phyloP scores from a whole-genome alignment of 2,797 vertebrate genomes.

The Nannoperca australis region DNA sequence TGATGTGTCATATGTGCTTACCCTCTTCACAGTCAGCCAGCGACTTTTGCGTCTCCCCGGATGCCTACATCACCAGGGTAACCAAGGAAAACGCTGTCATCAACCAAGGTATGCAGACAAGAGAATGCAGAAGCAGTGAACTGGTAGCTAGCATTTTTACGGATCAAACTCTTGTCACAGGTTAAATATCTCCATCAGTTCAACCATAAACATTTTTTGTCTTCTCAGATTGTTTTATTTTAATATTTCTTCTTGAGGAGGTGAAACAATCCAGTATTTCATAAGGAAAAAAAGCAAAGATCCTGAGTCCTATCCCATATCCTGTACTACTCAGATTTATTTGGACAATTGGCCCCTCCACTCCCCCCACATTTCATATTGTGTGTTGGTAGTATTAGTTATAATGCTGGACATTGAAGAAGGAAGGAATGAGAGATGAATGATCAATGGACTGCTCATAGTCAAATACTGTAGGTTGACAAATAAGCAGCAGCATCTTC shows the following conservation, averaged over 20 bases:
- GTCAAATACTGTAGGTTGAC: neutral
- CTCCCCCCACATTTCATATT: neutral
- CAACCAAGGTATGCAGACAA: constrained; percentile 79
- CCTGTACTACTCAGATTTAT: neutral
- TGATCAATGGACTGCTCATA: neutral
- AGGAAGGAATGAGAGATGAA: neutral
- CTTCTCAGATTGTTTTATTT: neutral
- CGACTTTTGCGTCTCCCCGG: constrained; percentile 94
- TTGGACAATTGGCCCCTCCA: neutral
- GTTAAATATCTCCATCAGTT: neutral
- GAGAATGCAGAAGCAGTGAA: neutral
- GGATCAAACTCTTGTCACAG: neutral
- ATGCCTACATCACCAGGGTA: constrained; percentile 91
- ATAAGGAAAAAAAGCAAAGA: neutral
- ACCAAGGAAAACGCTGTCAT: constrained; percentile 88
- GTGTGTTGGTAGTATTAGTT: neutral
- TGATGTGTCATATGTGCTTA: constrained; percentile 55
- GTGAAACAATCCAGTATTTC: neutral
- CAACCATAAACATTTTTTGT: neutral
- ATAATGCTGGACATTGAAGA: neutral
- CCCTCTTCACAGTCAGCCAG: constrained; percentile 88
- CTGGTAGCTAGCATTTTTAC: neutral
- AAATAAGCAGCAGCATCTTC: constrained; percentile 37
- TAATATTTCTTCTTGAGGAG: neutral
- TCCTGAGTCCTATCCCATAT: neutral